These are phyloP conservation scores for Eupleurogrammus muticus DNA, from an alignment of 2,797 vertebrate species.

Conservation along the genomic window DNA sequence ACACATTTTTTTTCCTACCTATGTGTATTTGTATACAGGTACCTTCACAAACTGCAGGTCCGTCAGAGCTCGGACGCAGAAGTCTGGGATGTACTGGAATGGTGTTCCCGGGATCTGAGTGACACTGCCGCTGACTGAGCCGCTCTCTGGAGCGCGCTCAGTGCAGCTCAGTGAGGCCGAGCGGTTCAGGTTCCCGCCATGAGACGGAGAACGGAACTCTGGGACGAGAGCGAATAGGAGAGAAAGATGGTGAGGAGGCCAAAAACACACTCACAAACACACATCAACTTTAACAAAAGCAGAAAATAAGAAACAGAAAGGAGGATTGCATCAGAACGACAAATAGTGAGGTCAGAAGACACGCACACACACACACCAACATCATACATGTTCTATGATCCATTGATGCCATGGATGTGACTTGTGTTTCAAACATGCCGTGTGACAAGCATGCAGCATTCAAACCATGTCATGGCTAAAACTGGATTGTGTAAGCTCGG, in stretches of 20 bases:
- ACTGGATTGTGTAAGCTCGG: neutral
- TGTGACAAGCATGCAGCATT: slow-evolving; percentile 45
- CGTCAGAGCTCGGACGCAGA: slow-evolving; percentile 91
- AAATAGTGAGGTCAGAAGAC: slow-evolving; percentile 4
- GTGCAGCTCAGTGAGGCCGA: slow-evolving; percentile 91
- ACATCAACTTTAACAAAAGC: neutral
- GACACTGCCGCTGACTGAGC: slow-evolving; percentile 84
- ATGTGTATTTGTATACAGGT: slow-evolving; percentile 35
- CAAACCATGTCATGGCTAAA: slow-evolving; percentile 18
- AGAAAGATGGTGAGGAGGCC: neutral
- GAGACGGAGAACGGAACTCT: slow-evolving; percentile 92
- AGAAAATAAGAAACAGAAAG: slow-evolving; percentile 11
- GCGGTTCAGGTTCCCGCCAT: slow-evolving; percentile 89
- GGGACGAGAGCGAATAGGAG: slow-evolving; percentile 40
- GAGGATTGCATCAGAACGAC: slow-evolving; percentile 7
- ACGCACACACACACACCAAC: slow-evolving; percentile 22
- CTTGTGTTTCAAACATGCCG: slow-evolving; percentile 46
- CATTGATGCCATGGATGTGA: slow-evolving; percentile 13
- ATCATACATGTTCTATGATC: slow-evolving; percentile 13
- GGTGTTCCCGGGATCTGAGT: slow-evolving; percentile 84
- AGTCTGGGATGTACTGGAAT: slow-evolving; percentile 91
- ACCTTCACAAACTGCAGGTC: slow-evolving; percentile 97
- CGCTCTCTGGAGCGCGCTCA: slow-evolving; percentile 82
- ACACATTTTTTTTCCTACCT: no score
- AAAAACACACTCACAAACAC: neutral